These are phyloP conservation scores for Ciconia maguari DNA, from an alignment of 2,113 vertebrate species.

Conservation along the genomic window DNA sequence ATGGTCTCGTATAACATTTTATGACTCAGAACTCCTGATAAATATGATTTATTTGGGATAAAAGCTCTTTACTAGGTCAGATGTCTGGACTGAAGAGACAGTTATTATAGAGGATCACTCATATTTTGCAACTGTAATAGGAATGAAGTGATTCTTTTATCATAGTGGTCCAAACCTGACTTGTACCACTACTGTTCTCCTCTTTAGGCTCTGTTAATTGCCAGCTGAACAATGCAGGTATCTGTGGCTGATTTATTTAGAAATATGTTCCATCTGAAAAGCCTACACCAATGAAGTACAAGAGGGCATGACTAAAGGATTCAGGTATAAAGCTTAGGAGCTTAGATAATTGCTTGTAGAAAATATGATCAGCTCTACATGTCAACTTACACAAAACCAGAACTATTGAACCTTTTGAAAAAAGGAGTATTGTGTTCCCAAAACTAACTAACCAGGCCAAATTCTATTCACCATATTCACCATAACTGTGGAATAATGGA, in stretches of 20 bases:
- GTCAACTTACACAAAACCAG: neutral
- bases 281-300: neutral
- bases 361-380: neutral
- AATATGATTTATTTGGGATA: constrained; percentile 21
- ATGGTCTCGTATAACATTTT: neutral
- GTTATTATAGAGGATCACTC: constrained; percentile 3
- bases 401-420: neutral
- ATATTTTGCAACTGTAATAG: constrained; percentile 3
- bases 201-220: constrained; percentile 12
- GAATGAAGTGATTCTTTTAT: neutral
- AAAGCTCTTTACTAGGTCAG: constrained; percentile 43
- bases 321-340: neutral
- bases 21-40: constrained; percentile 24
- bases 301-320: constrained; percentile 14
- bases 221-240: neutral
- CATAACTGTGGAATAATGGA: neutral
- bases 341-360: neutral
- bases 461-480: neutral
- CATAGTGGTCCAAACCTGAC: neutral
- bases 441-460: neutral
- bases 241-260: constrained; percentile 25
- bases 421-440: neutral
- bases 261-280: constrained; percentile 4
- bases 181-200: neutral
- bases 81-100: constrained; percentile 29